These are phyloP conservation scores for Halictus quadricinctus DNA, from an alignment of 2,888 invertebrate species.

Conservation along the genomic window DNA sequence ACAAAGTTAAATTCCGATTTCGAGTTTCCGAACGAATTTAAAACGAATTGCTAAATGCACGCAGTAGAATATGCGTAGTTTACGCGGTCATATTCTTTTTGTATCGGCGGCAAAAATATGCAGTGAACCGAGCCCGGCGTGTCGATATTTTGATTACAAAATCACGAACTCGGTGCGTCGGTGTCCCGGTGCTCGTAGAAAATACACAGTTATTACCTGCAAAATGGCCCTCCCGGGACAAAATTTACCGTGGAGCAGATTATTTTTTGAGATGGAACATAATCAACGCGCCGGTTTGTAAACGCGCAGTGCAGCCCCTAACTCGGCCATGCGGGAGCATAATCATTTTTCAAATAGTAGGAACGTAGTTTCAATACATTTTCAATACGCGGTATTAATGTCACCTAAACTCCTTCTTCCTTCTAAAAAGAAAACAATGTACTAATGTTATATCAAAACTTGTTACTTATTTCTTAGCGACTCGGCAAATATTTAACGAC, in stretches of 20 bases:
- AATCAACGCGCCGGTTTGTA: slow-evolving; percentile 61
- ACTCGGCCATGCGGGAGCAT: neutral
- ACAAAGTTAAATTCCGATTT: neutral
- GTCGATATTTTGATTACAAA: slow-evolving; percentile 30
- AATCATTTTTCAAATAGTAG: neutral
- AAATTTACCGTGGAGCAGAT: slow-evolving; percentile 32
- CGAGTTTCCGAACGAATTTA: neutral
- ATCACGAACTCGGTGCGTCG: slow-evolving; percentile 8
- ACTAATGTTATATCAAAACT: neutral
- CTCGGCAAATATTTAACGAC: neutral
- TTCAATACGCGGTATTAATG: neutral
- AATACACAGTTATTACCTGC: slow-evolving; percentile 27
- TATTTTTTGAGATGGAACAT: slow-evolving; percentile 66
- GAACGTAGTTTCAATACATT: neutral
- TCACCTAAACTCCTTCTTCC: neutral
- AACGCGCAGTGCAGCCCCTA: slow-evolving; percentile 41
- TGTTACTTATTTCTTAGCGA: neutral
- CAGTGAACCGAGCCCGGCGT: neutral
- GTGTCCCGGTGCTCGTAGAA: slow-evolving; percentile 11
- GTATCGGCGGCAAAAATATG: neutral
- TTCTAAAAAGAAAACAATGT: neutral
- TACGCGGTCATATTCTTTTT: neutral
- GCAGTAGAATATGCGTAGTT: neutral
- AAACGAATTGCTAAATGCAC: neutral
- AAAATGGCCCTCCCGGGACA: slow-evolving; percentile 29